Evolutionary conservation across 2,113 vertebrate genomes (phyloP), one percentile per base, ranked within the genome.

Genomic region (Balaenoptera acutorostrata): DNA sequence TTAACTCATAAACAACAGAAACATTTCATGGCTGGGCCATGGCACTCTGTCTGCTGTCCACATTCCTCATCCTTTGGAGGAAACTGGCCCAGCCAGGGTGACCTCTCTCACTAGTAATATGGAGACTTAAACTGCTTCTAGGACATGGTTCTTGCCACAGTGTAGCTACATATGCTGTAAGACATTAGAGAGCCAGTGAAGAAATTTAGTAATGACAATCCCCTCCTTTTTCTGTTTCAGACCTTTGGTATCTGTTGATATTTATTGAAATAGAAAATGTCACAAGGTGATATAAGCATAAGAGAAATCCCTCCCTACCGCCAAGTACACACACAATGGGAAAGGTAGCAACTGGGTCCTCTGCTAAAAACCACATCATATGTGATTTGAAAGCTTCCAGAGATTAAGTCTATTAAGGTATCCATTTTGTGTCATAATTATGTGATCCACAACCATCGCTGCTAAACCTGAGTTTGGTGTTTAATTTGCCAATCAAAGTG

Each of bases 1-100:
- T 97, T 95, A 97, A 92, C 93, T 96, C 97, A 81, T 90, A 90
- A 97, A 96, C 87, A 97, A 88, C 96, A 96, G 61, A 83, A 92
- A 93, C 39, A 82, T 90, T 97, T 84, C 68, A 39, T 46, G 75
- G 89, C 75, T 44, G 4, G 80, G 55, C 2, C 13, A 77, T 61
- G 72, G n/a, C 21, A 46, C 31, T 80, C 61, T 89, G 69, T 41
- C 29, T 61, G 52, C 82, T 64, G 84, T 63, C 29, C 33, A 23
- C 39, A 46, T 75, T 89, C 55, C 80, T 78, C 44, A 31, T 68
- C 23, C n/a, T 88, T 61, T 7, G 7, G 55, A 14, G 23, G 59
- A 69, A 63, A 66, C 8, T 83, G 82, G 74, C 18, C 41, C 11
- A 84, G 33, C 5, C 18, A 44, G 59, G 18, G n/a, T 83, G 52